Evolutionary conservation across 92 coral and sea anemone species (phyloP).

Genomic region (Heliopora coerulea): DNA sequence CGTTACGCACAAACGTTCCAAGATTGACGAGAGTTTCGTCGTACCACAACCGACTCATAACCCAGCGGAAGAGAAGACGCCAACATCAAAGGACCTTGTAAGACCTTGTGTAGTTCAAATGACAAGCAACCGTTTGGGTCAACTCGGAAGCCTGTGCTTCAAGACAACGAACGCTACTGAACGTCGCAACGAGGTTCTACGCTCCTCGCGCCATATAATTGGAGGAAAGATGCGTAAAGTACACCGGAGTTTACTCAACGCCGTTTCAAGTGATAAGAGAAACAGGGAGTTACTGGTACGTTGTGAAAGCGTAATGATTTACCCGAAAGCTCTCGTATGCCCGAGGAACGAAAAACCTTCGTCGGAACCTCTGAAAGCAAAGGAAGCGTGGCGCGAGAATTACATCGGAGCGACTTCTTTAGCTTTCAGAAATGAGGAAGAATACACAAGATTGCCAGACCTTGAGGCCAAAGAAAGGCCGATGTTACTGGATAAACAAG

Average conservation of each 20-base stretch:
- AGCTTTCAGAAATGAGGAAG: not conserved
- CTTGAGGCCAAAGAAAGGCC: not conserved
- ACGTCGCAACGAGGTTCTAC: not conserved
- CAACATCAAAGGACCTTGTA: not conserved
- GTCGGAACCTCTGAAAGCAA: not conserved
- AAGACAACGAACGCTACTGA: not conserved
- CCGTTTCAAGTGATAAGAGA: not conserved
- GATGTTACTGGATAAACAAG: not conserved
- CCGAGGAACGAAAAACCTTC: not conserved
- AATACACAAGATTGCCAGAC: slow-evolving; percentile 13
- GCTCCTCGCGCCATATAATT: not conserved
- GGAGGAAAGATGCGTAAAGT: slow-evolving; percentile 14
- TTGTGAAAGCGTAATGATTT: slow-evolving; percentile 40
- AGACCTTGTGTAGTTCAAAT: slow-evolving; percentile 19
- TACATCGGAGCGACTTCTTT: not conserved
- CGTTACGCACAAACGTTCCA: slow-evolving; percentile 7
- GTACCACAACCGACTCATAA: not conserved
- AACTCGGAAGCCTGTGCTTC: slow-evolving; percentile 36
- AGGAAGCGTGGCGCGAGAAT: slow-evolving; percentile 27
- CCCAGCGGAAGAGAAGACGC: not conserved
- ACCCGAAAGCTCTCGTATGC: slow-evolving; percentile 11
- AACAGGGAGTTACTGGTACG: slow-evolving; percentile 14
- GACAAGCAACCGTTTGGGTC: not conserved
- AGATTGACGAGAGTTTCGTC: not conserved
- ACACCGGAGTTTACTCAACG: not conserved